Conservation (phyloP, 2,797 vertebrate genomes). For the Furcifer pardalis region DNA sequence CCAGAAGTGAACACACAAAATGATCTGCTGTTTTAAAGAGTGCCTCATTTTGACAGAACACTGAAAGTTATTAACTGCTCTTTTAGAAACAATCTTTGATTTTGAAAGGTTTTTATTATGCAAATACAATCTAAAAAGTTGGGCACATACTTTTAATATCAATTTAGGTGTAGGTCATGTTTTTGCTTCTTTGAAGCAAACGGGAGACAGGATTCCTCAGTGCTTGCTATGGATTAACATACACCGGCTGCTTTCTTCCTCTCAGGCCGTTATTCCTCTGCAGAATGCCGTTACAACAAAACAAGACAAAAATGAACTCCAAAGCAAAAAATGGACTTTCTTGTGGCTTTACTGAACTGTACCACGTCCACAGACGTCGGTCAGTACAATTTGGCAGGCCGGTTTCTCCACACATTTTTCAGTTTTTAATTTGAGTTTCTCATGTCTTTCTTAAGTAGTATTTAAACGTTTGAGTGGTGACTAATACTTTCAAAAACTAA, state of each 20-base stretch:
- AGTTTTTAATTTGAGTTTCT: conserved; percentile 61
- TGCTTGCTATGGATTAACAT: conserved; percentile 35
- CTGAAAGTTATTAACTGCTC: background rate
- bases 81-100: background rate
- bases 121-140: conserved; percentile 47
- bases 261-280: conserved; percentile 8
- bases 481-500: conserved; percentile 65
- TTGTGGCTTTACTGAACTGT: conserved; percentile 18
- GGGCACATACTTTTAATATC: conserved; percentile 31
- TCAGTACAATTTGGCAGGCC: conserved; percentile 49
- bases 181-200: conserved; percentile 43
- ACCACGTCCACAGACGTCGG: conserved; percentile 34
- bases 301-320: background rate
- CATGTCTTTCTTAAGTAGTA: conserved; percentile 65
- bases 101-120: conserved; percentile 45
- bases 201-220: conserved; percentile 51
- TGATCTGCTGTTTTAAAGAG: too few relatives aligned
- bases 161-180: conserved; percentile 40
- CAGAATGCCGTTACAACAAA: conserved; percentile 57
- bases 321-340: background rate
- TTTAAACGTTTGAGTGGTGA: conserved; percentile 65
- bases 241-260: conserved; percentile 38
- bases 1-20: background rate
- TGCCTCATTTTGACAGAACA: too few relatives aligned
- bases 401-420: conserved; percentile 50